These are phyloP conservation scores for Invenusta paracnida DNA, from an alignment of 2,888 invertebrate genomes.

Conservation along the genomic window DNA sequence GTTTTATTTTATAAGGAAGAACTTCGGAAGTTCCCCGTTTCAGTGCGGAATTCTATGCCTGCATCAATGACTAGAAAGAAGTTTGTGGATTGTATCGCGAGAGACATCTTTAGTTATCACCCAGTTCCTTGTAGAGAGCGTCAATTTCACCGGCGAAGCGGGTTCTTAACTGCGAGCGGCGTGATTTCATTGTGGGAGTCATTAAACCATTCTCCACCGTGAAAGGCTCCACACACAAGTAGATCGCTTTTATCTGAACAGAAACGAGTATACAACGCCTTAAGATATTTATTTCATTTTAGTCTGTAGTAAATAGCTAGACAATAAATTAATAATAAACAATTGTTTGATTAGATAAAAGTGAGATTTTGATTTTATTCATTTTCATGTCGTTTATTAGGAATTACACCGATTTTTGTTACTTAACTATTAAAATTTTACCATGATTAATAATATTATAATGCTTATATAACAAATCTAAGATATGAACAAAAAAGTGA, in stretches of 20 bases:
- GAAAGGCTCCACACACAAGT: not conserved
- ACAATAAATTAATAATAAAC: too few species aligned
- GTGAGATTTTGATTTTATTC: not conserved
- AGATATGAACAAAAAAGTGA: too few species aligned
- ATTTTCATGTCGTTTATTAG: not conserved
- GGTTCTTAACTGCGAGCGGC: not conserved
- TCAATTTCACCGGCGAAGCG: slow-evolving; percentile 2
- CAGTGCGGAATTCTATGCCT: too few species aligned
- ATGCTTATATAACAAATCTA: too few species aligned
- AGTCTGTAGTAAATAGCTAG: too few species aligned
- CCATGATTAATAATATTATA: too few species aligned
- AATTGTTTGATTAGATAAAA: not conserved
- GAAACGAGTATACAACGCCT: slow-evolving; percentile 76
- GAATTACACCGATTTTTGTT: not conserved
- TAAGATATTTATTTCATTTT: not conserved
- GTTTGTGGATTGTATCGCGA: too few species aligned
- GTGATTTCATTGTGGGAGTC: slow-evolving; percentile 43
- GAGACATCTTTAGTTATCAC: too few species aligned
- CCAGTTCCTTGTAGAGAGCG: not conserved
- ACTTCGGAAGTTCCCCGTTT: too few species aligned
- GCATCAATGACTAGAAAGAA: too few species aligned
- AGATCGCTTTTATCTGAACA: slow-evolving; percentile 73
- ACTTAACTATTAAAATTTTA: too few species aligned
- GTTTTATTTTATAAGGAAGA: too few species aligned
- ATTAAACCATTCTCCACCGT: slow-evolving; percentile 40